Base-by-base conservation (phyloP, 2,113 vertebrate species). In the Anhinga rufa region DNA sequence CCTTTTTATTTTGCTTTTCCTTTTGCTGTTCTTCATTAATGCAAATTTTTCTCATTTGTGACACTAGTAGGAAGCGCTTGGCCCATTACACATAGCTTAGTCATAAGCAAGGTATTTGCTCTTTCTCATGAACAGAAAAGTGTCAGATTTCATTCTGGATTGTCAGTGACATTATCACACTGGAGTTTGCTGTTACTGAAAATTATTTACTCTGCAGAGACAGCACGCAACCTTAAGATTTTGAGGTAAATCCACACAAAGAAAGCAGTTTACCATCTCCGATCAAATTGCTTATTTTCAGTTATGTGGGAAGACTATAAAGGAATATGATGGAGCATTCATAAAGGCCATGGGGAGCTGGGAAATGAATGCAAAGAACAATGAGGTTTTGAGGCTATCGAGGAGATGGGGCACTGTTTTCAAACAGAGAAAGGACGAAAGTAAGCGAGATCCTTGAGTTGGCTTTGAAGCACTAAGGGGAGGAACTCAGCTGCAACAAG, bases 21-120 rank as follows among this genome's bases (percentile, higher is more conserved):
- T 90, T 94, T 93, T 92, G 70, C 61, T 77, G 32, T 87, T 93
- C 62, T 91, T 95, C 94, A 80, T 95, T 95, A 94, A 95, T 96
- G 94, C 93, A 93, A 55, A 92, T 91, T 95, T 93, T 92, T 92
- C 91, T 95, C 95, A 95, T 95, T 96, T 97, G 70, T 75, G 55
- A 80, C 88, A 83, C 62, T 82, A 24, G 89, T 92, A 62, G 87
- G 86, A 94, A 94, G 70, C 1, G 0, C 55, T 91, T 95, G 89
- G 94, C 81, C 89, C 95, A 96, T 96, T 96, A 89, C 89, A 95
- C 71, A 74, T 85, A 90, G 46, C 89, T 91, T 91, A 94, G 86
- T 91, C 87, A 80, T 91, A 95, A 97, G 88, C 78, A 94, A 95
- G 91, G 87, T 92, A 85, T 95, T 96, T 92, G 60, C 49, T 95